Evolutionary conservation across 2,888 invertebrate genomes (phyloP).

Genomic region (Scaptomyza cyrtandrae): DNA sequence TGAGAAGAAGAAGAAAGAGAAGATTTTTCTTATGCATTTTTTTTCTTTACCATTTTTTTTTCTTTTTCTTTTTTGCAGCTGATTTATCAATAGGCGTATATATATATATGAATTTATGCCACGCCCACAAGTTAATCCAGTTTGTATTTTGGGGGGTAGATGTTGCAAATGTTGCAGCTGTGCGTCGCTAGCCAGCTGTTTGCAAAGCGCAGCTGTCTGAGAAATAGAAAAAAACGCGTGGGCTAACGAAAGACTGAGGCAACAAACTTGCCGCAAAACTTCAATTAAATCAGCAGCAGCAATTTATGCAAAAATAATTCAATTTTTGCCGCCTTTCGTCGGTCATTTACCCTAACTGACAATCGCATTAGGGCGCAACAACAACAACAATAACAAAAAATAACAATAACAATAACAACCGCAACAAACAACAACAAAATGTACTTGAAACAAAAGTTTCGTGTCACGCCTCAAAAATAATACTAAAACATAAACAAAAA

Average conservation of each 20-base stretch:
- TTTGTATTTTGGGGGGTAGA: conserved; percentile 33
- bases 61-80: no score
- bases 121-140: conserved; percentile 72
- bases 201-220: conserved; percentile 59
- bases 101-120: conserved; percentile 12
- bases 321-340: conserved; percentile 67
- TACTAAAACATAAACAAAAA: conserved; percentile 14
- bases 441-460: conserved; percentile 75
- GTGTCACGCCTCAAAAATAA: conserved; percentile 72
- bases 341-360: conserved; percentile 70
- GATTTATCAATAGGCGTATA: no score
- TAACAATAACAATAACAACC: conserved; percentile 10
- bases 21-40: conserved; percentile 28
- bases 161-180: conserved; percentile 55
- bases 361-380: conserved; percentile 58
- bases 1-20: background rate
- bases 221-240: conserved; percentile 47
- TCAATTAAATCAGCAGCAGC: conserved; percentile 51
- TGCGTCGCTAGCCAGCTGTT: conserved; percentile 62
- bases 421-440: conserved; percentile 33
- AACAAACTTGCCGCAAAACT: conserved; percentile 70
- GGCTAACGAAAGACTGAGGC: conserved; percentile 73
- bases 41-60: conserved; percentile 36
- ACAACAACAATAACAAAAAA: conserved; percentile 22
- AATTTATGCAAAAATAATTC: conserved; percentile 79